A percentile compares a stretch with the other conserved stretches of the same genome.
Evolutionary conservation across 2,888 invertebrate genomes (phyloP).

Genomic region (Taphrorychus bicolor): DNA sequence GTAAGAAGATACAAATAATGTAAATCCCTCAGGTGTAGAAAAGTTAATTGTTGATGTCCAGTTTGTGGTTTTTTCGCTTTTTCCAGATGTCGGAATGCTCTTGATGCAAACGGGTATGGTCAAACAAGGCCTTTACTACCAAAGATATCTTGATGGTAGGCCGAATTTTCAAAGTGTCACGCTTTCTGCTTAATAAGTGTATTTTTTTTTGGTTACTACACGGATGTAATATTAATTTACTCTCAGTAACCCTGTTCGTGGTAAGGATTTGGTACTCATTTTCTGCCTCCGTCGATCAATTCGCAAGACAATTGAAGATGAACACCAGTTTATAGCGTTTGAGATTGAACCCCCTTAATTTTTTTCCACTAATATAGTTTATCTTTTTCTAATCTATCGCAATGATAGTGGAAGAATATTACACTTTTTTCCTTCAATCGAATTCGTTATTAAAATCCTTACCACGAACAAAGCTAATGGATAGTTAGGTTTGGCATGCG

Average conservation of each 20-base stretch:
- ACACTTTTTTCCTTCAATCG: no score
- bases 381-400: no score
- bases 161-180: slow-evolving; percentile 47
- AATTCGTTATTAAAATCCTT: no score
- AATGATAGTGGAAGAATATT: no score
- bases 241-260: no score
- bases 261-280: no score
- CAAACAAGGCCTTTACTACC: slow-evolving; percentile 83
- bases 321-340: no score
- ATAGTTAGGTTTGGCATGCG: background rate
- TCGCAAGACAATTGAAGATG: no score
- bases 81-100: slow-evolving; percentile 96
- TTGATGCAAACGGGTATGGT: slow-evolving; percentile 97
- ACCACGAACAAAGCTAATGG: no score
- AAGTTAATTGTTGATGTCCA: background rate
- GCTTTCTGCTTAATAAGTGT: slow-evolving; percentile 43
- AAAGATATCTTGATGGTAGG: slow-evolving; percentile 83
- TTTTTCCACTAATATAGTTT: no score
- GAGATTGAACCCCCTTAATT: no score
- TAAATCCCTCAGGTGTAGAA: slow-evolving; percentile 8
- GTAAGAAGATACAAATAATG: background rate
- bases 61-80: slow-evolving; percentile 65
- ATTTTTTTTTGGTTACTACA: slow-evolving; percentile 29
- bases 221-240: slow-evolving; percentile 4
- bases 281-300: no score